A percentile compares a stretch with the other conserved stretches of the same genome.
Evolutionary conservation across 2,888 invertebrate genomes (phyloP).

Genomic region (Mesorhabditis spiculigera): DNA sequence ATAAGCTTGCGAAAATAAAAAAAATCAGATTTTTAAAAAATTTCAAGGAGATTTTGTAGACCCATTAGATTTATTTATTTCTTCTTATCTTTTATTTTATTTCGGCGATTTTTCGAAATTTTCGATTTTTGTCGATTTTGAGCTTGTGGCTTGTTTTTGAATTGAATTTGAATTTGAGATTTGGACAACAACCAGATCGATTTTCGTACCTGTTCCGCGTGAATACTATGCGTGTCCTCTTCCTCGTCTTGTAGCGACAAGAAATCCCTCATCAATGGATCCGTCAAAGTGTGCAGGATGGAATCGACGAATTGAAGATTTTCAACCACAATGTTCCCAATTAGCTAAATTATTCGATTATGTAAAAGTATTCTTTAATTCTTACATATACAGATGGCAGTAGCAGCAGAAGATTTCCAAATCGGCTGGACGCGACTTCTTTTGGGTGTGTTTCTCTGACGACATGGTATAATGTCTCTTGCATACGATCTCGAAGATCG

Average conservation of each 20-base stretch:
- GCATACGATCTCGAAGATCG: constrained; percentile 53
- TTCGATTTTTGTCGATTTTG: too few relatives aligned
- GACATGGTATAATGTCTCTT: constrained; percentile 53
- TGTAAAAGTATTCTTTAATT: background rate
- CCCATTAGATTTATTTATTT: too few relatives aligned
- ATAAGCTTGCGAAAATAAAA: too few relatives aligned
- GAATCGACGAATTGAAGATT: constrained; percentile 53
- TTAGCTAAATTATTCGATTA: constrained; percentile 33
- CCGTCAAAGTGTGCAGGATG: constrained; percentile 45
- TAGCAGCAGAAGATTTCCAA: constrained; percentile 54
- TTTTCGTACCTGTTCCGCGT: constrained; percentile 1
- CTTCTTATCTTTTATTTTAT: too few relatives aligned
- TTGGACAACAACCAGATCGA: too few relatives aligned
- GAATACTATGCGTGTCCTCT: background rate
- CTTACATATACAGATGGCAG: constrained; percentile 51
- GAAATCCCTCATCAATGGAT: constrained; percentile 48
- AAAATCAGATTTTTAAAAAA: too few relatives aligned
- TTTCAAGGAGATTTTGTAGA: too few relatives aligned
- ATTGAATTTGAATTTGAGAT: too few relatives aligned
- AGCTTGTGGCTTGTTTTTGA: too few relatives aligned
- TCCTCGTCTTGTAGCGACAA: constrained; percentile 27
- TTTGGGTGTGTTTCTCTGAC: constrained; percentile 57
- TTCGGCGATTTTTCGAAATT: too few relatives aligned
- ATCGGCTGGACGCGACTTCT: constrained; percentile 55
- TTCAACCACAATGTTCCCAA: constrained; percentile 49